Evolutionary conservation across 2,888 invertebrate genomes (phyloP), one percentile per base, ranked within the genome.

Genomic region (Carpatolechia fugitivella): DNA sequence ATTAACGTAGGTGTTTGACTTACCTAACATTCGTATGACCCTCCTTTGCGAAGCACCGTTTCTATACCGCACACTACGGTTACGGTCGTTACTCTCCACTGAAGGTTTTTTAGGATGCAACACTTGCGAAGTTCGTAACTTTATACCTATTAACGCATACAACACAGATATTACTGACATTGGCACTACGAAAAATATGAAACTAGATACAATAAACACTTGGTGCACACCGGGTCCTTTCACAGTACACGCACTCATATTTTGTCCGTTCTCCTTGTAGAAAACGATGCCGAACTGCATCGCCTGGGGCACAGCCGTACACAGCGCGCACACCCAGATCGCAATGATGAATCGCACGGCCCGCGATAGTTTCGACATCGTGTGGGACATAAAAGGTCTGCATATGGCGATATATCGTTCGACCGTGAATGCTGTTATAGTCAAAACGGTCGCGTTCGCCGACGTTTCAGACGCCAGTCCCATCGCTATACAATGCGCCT

Each of bases 321-420:
- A 89, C 68, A 96, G 78, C 1, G 97, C 95, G 52, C 95, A 80
- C 6, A 95, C 74, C 97, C 97, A 98, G 67, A 97, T 95, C 4
- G 92, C 85, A 5, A 92, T 76, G n/a, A 93, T 92, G 63, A 95
- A 94, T 65, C 95, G 93, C 52, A 96, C 92, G 1, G 96, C 97
- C 56, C 98, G 91, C 24, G 95, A 94, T 36, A 97, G 84, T 68
- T 96, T 96, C 1, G 96, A 96, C 92, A 96, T 94, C 3, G 95
- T 95, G 75, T 96, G 96, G 1, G 94, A 93, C 71, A 94, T 91
- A 69, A 97, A 95, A 0, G 97, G 97, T 72, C 95, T 94, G 71
- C 96, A 96, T 66, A 97, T 96, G 4, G 96, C 96, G 35, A 96
- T 93, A 76, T 96, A 98, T 59, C 97, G 91, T 79, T 98, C 97